Evolutionary conservation across 92 coral and sea anemone genomes (phyloP), one percentile per base, ranked within the genome.

Genomic region (Siderastrea siderea): DNA sequence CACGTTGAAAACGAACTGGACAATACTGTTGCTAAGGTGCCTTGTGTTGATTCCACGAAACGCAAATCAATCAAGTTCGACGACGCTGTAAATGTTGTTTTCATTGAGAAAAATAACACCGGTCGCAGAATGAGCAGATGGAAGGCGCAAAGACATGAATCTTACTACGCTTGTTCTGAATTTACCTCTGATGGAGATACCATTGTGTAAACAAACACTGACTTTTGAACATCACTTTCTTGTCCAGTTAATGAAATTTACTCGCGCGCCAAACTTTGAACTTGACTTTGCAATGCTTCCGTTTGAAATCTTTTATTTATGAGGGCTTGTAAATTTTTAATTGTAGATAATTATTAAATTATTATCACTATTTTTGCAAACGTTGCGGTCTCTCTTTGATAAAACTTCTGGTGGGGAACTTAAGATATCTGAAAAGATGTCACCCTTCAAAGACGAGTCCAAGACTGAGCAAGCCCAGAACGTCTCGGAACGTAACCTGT

Each of bases 71-170:
- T 82, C 54, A 70, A 47, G 68, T 82, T 82, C 71, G 69, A 82
- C 15, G 54, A 71, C 64, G 58, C 78, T 57, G 86, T 82, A 6
- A 3, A 47, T 47, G 69, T 82, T 55, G 68, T 70, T 15, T 82
- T 14, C 14, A 71, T 82, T 13, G 78, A 71, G 69, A 82, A 59
- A n/a, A 62, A 71, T 15, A 82, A 82, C 77, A 44, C 68, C 10
- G 86, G 86, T 48, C 86, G 86, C 47, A 78, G 86, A 54, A 62
- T 82, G 78, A 82, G 63, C 54, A 70, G 65, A 69, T 55, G 86
- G 19, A 57, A 82, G 13, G n/a, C 49, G 17, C 47, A n/a, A 7
- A 82, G 10, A 48, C 44, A 26, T 59, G 78, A 43, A 13, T 8
- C 55, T 3, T 58, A 44, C 3, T 8, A 1, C 54, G 0, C 60